Base-by-base conservation (phyloP, 1,140 invertebrate genomes). In the Scylla paramamosain region DNA sequence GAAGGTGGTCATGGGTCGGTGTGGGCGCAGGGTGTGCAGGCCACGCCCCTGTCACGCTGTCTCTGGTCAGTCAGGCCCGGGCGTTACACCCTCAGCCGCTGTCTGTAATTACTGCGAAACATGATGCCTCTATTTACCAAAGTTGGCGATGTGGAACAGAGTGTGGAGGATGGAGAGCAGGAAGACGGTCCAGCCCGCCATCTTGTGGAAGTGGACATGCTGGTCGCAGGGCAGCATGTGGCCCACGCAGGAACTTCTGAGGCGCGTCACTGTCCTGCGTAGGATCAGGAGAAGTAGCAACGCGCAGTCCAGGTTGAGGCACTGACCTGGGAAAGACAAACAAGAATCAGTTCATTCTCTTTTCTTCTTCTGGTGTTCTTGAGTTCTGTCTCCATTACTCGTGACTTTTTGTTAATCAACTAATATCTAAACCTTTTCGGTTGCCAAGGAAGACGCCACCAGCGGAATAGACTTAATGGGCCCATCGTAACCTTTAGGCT, bases 131-230 rank as follows among this genome's bases (percentile, higher is more conserved):
- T 77, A 97, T 97, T 97, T 97, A 98, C 98, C 98, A 96, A 99
- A 98, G 97, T 99, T 99, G 20, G 98, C 97, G 20, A 98, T 96
- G 97, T 99, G 99, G 98, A 98, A 98, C 3, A 98, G 96, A 0
- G 98, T 99, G 96, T 99, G 99, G 3, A 98, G 95, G 0, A 98
- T 91, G 96, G 98, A 98, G 95, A 98, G 98, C 0, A 98, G 96
- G 12, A 98, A 98, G 77, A 99, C 98, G 10, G 98, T 97, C 84
- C 98, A 98, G 0, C 99, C 99, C 0, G 98, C 98, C 87, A 99
- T 97, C 97, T 99, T 99, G 97, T 99, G 99, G 96, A 99, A 98
- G 97, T 99, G 99, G 95, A 99, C 98, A 96, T 99, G 98, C 94
- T 99, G 98, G 97, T 99, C 99, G 77, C 99, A 97, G 0, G 99